Evolutionary conservation across 1,140 invertebrate species (phyloP), one percentile per base, ranked within the genome.

Genomic region (Zaprionus kolodkinae): DNA sequence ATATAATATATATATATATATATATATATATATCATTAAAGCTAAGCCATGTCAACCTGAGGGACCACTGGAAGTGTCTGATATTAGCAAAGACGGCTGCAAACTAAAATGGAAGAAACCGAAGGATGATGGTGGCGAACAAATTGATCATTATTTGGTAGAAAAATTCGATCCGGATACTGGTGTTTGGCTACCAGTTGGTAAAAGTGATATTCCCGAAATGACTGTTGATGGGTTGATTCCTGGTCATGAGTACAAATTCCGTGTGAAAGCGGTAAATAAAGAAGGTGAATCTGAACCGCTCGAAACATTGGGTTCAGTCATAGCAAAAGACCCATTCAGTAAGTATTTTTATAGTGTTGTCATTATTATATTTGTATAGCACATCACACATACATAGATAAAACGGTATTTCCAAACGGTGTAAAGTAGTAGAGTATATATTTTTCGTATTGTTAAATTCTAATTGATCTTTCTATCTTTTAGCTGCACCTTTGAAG

Each of bases 41-140:
- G 97, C 96, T 38, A 97, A 97, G 93, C 98, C 98, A 54, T 95
- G 96, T 25, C 96, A 97, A 89, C 99, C 99, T 0, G 97, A 99
- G 94, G 98, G 98, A 50, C 99, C 98, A 9, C 92, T 99, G 3
- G 97, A 99, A 92, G 97, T 99, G n/a, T 96, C 96, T 2, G 98
- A 99, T 89, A 95, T 99, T 52, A 95, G 97, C 94, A 99, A 98
- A 80, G 98, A 99, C 78, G 97, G 97, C 38, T 98, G 97, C 93
- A 99, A 97, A 64, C 94, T 99, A 3, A 97, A 98, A 91, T 99
- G 99, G 99, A 99, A 99, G 92, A 96, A 97, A 93, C 98, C 98
- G 1, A 99, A 98, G 91, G 99, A 99, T 93, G 98, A 99, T 93
- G 99, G 99, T 68, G 99, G 99, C 10, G 96, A 98, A 91, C 97